Conservation (phyloP, 2,797 vertebrate genomes). For the Heliangelus exortis region DNA sequence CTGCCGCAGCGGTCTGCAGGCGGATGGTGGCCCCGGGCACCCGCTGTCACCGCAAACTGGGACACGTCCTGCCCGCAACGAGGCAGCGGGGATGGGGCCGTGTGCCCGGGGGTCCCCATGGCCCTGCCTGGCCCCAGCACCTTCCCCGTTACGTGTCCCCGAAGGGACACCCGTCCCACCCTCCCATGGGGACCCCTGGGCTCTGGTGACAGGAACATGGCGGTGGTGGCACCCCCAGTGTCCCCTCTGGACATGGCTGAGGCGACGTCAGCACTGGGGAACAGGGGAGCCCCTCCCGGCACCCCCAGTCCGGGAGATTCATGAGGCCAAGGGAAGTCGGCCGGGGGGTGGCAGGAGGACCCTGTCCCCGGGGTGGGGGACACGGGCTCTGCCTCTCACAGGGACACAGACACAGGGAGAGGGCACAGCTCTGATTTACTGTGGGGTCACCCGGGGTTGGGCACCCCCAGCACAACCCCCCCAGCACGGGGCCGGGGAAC, state of each 20-base stretch:
- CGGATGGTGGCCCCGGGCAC: background rate
- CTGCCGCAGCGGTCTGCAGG: background rate
- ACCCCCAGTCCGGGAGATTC: fast-evolving
- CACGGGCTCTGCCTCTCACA: background rate
- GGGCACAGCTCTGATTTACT: constrained; percentile 65
- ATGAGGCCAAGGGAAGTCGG: fast-evolving
- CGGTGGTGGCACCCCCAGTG: fast-evolving
- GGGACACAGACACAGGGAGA: constrained; percentile 29
- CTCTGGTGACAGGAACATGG: background rate
- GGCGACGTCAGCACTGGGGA: background rate
- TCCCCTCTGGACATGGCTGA: background rate
- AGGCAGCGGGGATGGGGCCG: background rate
- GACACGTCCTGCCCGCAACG: background rate
- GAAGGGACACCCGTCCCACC: background rate
- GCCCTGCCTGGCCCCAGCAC: background rate
- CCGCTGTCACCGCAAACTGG: background rate
- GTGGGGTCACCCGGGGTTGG: background rate
- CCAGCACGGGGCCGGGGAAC: background rate
- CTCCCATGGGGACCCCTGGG: background rate
- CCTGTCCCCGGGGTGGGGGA: fast-evolving
- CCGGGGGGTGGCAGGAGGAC: background rate
- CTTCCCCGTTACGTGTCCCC: background rate
- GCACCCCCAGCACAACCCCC: background rate
- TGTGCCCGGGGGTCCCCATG: background rate
- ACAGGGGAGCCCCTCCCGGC: background rate